Evolutionary conservation across 2,113 vertebrate genomes (phyloP).

Genomic region (Phoxinus phoxinus): DNA sequence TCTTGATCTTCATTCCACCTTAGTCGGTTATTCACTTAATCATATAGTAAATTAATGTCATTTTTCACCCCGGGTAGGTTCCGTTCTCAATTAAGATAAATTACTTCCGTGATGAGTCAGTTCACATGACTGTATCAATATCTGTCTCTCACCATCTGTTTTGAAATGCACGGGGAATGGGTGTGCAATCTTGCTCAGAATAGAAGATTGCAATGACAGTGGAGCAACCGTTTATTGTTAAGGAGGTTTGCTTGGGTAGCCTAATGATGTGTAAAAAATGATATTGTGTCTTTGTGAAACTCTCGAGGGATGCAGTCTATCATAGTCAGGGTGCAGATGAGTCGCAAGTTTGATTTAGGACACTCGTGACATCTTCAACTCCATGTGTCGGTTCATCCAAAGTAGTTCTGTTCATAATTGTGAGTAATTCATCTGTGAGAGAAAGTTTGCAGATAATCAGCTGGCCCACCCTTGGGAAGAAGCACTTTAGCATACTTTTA

Average conservation of each 20-base stretch:
- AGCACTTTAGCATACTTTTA: background rate
- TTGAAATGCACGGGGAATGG: constrained; percentile 33
- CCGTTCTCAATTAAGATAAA: constrained; percentile 49
- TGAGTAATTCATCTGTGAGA: background rate
- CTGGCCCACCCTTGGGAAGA: background rate
- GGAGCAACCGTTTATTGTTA: constrained; percentile 26
- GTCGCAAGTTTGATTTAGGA: background rate
- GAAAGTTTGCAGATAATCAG: background rate
- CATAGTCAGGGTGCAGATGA: background rate
- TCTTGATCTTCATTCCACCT: constrained; percentile 39
- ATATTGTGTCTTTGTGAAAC: constrained; percentile 17
- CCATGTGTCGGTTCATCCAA: background rate
- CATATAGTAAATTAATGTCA: constrained; percentile 37
- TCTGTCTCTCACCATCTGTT: constrained; percentile 33
- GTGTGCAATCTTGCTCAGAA: too few relatives aligned
- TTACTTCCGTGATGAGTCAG: constrained; percentile 30
- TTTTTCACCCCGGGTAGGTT: constrained; percentile 32
- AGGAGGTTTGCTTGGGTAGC: constrained; percentile 43
- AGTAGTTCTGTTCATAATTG: background rate
- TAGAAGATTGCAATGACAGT: constrained; percentile 32
- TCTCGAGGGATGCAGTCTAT: background rate
- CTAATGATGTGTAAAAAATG: constrained; percentile 38
- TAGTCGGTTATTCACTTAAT: constrained; percentile 30
- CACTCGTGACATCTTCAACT: background rate
- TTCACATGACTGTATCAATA: constrained; percentile 27